phyloP scores from a whole-genome alignment of 2,113 vertebrate species.

The Gracilinanus agilis region DNA sequence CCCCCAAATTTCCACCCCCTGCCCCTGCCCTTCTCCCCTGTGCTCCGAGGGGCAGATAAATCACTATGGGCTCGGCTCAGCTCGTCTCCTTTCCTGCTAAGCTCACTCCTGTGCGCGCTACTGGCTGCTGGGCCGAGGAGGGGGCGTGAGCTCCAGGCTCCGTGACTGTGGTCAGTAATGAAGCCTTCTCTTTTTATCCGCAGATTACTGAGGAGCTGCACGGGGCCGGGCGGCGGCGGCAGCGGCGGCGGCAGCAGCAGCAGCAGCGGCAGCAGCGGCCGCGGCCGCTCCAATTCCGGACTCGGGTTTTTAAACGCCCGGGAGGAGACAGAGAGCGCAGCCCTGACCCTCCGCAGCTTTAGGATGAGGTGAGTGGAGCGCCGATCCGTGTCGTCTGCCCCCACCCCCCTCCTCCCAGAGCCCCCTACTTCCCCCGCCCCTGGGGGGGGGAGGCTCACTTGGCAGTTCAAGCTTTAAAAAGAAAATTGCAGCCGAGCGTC shows the following conservation, averaged over 20 bases:
- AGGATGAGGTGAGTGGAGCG: constrained; percentile 86
- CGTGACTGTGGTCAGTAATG: constrained; percentile 93
- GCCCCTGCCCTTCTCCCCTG: fast-evolving
- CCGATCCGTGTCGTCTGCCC: constrained; percentile 26
- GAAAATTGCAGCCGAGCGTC: not conserved
- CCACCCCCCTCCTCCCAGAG: not conserved
- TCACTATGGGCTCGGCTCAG: constrained; percentile 82
- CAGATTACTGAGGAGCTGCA: constrained; percentile 91
- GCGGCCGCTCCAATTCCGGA: constrained; percentile 81
- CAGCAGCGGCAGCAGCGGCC: constrained; percentile 74
- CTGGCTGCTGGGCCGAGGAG: constrained; percentile 89
- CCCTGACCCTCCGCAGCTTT: constrained; percentile 64
- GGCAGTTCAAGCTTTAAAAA: not conserved
- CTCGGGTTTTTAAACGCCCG: constrained; percentile 71
- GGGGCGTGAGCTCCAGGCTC: constrained; percentile 88
- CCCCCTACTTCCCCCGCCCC: not conserved
- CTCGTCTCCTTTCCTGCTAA: constrained; percentile 80
- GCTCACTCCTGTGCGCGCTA: constrained; percentile 87
- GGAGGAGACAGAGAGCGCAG: constrained; percentile 82
- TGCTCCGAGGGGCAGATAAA: constrained; percentile 50
- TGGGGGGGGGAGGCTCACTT: not conserved
- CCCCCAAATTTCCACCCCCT: fast-evolving
- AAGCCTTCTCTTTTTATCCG: constrained; percentile 95
- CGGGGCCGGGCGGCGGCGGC: constrained; percentile 81
- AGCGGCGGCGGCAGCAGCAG: not conserved